Percentiles rank a stretch among this genome's conserved stretches.
Conservation (phyloP, 1,140 invertebrate species). For the Rhizoglyphus robini region DNA sequence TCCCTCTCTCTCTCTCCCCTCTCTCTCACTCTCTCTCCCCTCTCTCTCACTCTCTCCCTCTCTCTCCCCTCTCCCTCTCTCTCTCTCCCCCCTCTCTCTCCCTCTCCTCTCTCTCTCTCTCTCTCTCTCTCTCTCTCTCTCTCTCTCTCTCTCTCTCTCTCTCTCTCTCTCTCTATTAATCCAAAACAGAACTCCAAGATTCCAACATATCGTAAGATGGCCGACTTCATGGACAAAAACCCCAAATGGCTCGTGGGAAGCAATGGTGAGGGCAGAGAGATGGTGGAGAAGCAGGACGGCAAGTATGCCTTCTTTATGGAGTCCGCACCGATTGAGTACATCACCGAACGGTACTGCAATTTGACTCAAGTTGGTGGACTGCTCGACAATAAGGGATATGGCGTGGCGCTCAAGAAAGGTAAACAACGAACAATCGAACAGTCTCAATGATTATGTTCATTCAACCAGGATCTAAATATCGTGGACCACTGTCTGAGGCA, state of each 20-base stretch:
- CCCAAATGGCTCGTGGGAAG: slow-evolving; percentile 59
- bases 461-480: slow-evolving; percentile 30
- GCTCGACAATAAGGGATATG: slow-evolving; percentile 65
- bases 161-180: too few species aligned
- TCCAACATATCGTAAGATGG: slow-evolving; percentile 64
- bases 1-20: too few species aligned
- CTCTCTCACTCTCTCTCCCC: too few species aligned
- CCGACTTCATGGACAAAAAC: slow-evolving; percentile 55
- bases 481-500: slow-evolving; percentile 31
- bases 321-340: slow-evolving; percentile 62
- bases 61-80: too few species aligned
- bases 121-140: too few species aligned
- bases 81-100: too few species aligned
- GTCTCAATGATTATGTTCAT: too few species aligned
- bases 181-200: slow-evolving; percentile 75
- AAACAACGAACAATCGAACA: too few species aligned
- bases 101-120: too few species aligned
- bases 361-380: slow-evolving; percentile 60
- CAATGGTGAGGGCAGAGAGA: slow-evolving; percentile 70
- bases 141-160: too few species aligned
- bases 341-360: slow-evolving; percentile 56
- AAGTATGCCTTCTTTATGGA: slow-evolving; percentile 75
- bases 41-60: too few species aligned
- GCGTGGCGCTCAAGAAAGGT: slow-evolving; percentile 57
- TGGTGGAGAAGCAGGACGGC: slow-evolving; percentile 51